Evolutionary conservation across 1,140 invertebrate genomes (phyloP), one percentile per base, ranked within the genome.

Genomic region (Caenorhabditis inopinata): DNA sequence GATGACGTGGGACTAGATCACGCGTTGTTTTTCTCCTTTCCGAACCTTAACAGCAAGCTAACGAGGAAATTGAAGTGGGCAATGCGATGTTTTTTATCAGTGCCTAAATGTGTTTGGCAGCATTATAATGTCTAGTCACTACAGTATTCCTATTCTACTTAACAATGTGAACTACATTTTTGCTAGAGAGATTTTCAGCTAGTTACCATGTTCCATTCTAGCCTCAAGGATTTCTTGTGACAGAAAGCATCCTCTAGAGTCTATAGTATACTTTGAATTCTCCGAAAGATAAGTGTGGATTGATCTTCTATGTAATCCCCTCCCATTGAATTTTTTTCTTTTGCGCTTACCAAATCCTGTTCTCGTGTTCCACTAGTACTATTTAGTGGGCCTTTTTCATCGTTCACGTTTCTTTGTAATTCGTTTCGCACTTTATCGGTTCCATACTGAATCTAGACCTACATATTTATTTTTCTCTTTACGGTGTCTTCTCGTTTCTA

Each of bases 1-100:
- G 58, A 68, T 68, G 58, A 68, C 58, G 58, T 68, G 58, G 58
- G 16, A 68, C 25, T 3, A 58, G 14, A 25, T n/a, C n/a, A n/a
- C n/a, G n/a, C n/a, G n/a, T n/a, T n/a, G n/a, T n/a, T n/a, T n/a
- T n/a, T n/a, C n/a, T n/a, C n/a, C n/a, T n/a, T n/a, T n/a, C n/a
- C n/a, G n/a, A n/a, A n/a, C n/a, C n/a, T n/a, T n/a, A n/a, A n/a
- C n/a, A n/a, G n/a, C n/a, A n/a, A n/a, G n/a, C n/a, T n/a, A n/a
- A n/a, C n/a, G n/a, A n/a, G n/a, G n/a, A n/a, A n/a, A n/a, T n/a
- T n/a, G n/a, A n/a, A n/a, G n/a, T n/a, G n/a, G n/a, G n/a, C n/a
- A n/a, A n/a, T n/a, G n/a, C n/a, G n/a, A n/a, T n/a, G n/a, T n/a
- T n/a, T n/a, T n/a, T n/a, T n/a, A n/a, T n/a, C n/a, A n/a, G n/a